These are phyloP conservation scores for Aradus depressus DNA, from an alignment of 2,888 invertebrate genomes.

Conservation along the genomic window DNA sequence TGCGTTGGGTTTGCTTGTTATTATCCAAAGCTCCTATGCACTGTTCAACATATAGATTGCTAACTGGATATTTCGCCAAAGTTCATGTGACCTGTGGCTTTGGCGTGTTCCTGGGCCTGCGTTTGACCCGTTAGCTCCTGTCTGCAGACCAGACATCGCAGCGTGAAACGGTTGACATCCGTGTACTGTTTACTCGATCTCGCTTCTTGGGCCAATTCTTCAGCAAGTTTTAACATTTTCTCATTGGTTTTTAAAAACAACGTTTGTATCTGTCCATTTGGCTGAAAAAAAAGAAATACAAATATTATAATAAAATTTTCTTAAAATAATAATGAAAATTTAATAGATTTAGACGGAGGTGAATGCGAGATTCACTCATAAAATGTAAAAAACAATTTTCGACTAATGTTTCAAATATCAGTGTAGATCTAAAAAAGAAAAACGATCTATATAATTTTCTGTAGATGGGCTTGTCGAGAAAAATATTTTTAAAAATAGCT, in stretches of 20 bases:
- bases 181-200: constrained; percentile 83
- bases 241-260: constrained; percentile 68
- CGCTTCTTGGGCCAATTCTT: constrained; percentile 75
- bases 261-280: constrained; percentile 58
- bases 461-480: no score
- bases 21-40: no score
- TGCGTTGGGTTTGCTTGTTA: no score
- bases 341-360: no score
- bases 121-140: constrained; percentile 62
- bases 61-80: constrained; percentile 58
- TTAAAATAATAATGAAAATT: no score
- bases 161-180: constrained; percentile 73
- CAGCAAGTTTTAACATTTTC: constrained; percentile 62
- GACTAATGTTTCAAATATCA: not conserved
- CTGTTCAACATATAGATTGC: no score
- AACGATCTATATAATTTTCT: no score
- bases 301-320: no score
- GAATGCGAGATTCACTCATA: no score
- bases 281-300: constrained; percentile 40
- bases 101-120: constrained; percentile 76
- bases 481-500: no score
- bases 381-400: not conserved
- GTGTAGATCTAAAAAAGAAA: not conserved
- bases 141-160: constrained; percentile 75
- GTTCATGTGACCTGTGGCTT: constrained; percentile 66